Conservation (phyloP, 2,113 vertebrate species). For the Marcusenius ussheri region DNA sequence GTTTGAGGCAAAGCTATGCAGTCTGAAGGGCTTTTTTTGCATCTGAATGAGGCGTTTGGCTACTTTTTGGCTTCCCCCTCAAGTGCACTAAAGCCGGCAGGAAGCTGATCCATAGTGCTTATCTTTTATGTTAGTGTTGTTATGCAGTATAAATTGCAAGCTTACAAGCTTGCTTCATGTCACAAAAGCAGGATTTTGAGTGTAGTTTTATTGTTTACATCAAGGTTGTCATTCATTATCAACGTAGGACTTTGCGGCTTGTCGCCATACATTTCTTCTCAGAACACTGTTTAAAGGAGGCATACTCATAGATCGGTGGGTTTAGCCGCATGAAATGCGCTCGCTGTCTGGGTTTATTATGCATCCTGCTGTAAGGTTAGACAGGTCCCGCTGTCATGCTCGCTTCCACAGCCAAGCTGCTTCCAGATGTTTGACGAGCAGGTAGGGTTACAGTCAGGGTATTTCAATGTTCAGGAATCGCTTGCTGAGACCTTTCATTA, state of each 20-base stretch:
- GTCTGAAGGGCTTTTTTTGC: not conserved
- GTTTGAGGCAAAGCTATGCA: not conserved
- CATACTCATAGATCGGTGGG: not conserved
- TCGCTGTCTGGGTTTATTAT: not conserved
- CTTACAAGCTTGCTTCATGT: not conserved
- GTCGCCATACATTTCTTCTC: not conserved
- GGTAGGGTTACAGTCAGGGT: not conserved
- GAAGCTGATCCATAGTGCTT: not conserved
- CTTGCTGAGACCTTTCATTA: not conserved
- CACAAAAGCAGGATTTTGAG: not conserved
- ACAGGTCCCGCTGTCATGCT: not conserved
- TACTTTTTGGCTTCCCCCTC: not conserved
- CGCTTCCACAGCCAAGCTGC: not conserved
- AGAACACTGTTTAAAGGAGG: not conserved
- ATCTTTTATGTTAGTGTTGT: not conserved
- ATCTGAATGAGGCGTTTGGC: not conserved
- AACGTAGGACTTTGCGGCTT: not conserved
- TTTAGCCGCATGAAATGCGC: not conserved
- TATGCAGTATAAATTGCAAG: not conserved
- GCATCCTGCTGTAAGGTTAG: not conserved
- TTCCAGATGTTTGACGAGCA: not conserved
- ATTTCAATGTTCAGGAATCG: not conserved
- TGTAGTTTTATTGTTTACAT: not conserved
- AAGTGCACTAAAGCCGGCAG: not conserved
- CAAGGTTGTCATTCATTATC: not conserved